Percentiles rank a stretch among this genome's conserved stretches.
Conservation (phyloP, 2,797 vertebrate genomes). For the Muscicapa comitata region DNA sequence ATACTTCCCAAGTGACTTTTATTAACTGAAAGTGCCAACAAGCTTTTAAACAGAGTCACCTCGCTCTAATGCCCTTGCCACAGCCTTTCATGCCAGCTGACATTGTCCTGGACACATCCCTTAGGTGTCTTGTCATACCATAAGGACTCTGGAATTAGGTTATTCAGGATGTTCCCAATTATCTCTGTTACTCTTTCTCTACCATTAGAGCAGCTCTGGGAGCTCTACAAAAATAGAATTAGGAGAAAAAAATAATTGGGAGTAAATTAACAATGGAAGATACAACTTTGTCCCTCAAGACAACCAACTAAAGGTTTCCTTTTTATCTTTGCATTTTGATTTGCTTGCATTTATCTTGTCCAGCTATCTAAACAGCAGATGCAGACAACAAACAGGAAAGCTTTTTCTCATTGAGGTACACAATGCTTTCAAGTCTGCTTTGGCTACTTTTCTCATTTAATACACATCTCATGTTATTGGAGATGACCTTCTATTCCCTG, state of each 20-base stretch:
- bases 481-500: neutral
- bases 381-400: neutral
- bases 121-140: neutral
- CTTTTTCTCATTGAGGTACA: neutral
- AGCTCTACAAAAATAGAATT: constrained; percentile 17
- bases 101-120: constrained; percentile 25
- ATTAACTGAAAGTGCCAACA: neutral
- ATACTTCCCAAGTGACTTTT: neutral
- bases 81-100: neutral
- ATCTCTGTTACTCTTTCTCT: constrained; percentile 3
- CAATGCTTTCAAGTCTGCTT: neutral
- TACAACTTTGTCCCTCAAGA: neutral
- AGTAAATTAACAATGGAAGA: constrained; percentile 23
- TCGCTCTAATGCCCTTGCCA: neutral
- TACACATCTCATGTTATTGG: rapidly evolving
- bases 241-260: neutral
- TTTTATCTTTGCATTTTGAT: constrained; percentile 3
- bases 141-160: constrained; percentile 1
- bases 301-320: neutral
- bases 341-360: neutral
- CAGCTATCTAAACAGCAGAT: neutral
- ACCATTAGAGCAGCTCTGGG: neutral
- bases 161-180: constrained; percentile 40
- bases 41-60: neutral
- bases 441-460: neutral